Evolutionary conservation across 2,797 vertebrate species (phyloP).

Genomic region (Sternotherus odoratus): DNA sequence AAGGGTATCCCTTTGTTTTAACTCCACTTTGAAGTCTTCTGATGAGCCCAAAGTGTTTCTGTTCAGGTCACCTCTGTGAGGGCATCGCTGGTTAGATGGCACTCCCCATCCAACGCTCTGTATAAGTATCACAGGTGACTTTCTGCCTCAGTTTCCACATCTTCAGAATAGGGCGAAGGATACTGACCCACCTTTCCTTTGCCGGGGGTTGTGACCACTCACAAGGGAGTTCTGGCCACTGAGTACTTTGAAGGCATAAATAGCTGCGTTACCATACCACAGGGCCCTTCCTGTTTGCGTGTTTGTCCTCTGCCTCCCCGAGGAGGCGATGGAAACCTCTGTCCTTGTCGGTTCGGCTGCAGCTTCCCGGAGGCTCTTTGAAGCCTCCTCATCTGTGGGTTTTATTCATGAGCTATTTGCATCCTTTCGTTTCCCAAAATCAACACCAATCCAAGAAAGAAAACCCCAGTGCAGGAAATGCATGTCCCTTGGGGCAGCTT

Average conservation of each 20-base stretch:
- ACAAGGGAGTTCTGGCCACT: not conserved
- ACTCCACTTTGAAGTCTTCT: not conserved
- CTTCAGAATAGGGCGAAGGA: too few relatives aligned
- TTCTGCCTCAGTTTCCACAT: not conserved
- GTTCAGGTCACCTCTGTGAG: not conserved
- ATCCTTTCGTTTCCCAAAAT: not conserved
- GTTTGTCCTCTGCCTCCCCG: not conserved
- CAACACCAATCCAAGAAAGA: not conserved
- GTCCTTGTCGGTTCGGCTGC: not conserved
- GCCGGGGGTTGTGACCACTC: not conserved
- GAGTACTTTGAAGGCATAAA: not conserved
- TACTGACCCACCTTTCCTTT: too few relatives aligned
- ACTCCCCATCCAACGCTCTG: not conserved
- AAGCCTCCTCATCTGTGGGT: not conserved
- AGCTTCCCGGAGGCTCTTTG: not conserved
- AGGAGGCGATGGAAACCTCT: not conserved
- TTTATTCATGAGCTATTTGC: constrained; percentile 30
- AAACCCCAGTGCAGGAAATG: not conserved
- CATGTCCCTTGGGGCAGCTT: not conserved
- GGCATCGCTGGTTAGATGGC: not conserved
- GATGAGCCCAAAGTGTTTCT: not conserved
- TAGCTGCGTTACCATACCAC: not conserved
- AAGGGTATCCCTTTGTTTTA: too few relatives aligned
- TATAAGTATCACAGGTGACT: not conserved
- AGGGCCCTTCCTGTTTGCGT: not conserved